Base-by-base conservation (phyloP, 2,797 vertebrate genomes). In the Percopsis omiscomaycus region DNA sequence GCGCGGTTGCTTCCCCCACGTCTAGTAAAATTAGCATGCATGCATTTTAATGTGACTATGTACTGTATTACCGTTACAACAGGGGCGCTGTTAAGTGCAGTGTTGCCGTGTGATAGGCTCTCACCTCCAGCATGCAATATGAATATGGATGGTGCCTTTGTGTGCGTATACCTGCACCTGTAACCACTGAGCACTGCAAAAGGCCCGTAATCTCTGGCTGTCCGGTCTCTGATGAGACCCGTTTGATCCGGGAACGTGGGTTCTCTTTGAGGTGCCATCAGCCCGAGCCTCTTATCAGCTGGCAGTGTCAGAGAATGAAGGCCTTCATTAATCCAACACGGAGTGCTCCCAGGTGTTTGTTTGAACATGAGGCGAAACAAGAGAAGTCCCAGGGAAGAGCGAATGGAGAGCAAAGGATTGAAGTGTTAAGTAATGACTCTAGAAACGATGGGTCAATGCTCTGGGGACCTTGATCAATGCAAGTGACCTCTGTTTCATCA, bases 311-410 rank as follows among this genome's bases (percentile, higher is more conserved):
- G 68, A 76, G 71, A 66, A 68, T 70, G 66, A 79, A 77, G 81
- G 71, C 65, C 75, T 74, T 81, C 74, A 85, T 84, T 74, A 77
- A 68, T 75, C 55, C 72, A 68, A 67, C 69, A 50, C 56, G 57
- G 48, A 77, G 73, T 57, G 71, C 64, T 72, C 60, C 55, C 78
- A 49, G 79, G 74, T 84, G 81, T 73, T 71, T 64, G 66, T 62
- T 73, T 70, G 64, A 70, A 75, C 73, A 69, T 69, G 51, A 67
- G 71, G 52, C 74, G 73, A 73, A 61, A 65, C 69, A 64, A 69
- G 62, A 60, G 61, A 9, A 22, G 15, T 4, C n/a, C 11, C 4
- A 27, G 1, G 9, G 16, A 5, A 11, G 6, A 2, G 4, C 3
- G 6, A 3, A 22, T 3, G 52, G 22, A 27, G 52, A 12, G 3